Evolutionary conservation across 2,888 invertebrate genomes (phyloP).

Genomic region (Chrysotoxum bicinctum): DNA sequence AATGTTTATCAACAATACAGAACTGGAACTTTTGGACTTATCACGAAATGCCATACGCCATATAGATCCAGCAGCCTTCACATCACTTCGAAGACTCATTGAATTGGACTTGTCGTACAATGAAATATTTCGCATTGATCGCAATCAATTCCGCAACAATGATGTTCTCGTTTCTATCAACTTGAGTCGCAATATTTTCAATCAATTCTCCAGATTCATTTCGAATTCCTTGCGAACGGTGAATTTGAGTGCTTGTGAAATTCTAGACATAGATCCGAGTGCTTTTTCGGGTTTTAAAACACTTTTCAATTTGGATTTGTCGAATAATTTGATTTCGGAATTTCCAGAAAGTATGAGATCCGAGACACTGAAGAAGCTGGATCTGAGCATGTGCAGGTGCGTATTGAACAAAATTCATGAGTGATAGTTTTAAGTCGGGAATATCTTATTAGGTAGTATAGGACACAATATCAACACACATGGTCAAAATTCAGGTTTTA

Average conservation of each 20-base stretch:
- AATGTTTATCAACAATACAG: constrained; percentile 85
- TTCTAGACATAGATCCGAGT: constrained; percentile 83
- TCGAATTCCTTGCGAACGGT: constrained; percentile 84
- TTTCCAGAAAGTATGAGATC: constrained; percentile 86
- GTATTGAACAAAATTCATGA: too few relatives aligned
- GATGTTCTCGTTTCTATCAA: constrained; percentile 84
- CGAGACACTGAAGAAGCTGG: constrained; percentile 84
- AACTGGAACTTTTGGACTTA: constrained; percentile 85
- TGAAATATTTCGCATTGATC: constrained; percentile 84
- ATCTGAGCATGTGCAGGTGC: constrained; percentile 81
- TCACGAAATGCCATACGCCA: constrained; percentile 86
- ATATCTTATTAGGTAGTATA: too few relatives aligned
- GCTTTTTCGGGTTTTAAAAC: constrained; percentile 84
- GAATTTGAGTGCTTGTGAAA: constrained; percentile 87
- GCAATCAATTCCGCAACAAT: constrained; percentile 84
- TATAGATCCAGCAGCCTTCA: constrained; percentile 85
- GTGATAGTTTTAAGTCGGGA: too few relatives aligned
- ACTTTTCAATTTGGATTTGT: constrained; percentile 85
- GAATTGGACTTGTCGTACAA: constrained; percentile 88
- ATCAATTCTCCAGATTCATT: constrained; percentile 83
- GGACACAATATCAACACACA: too few relatives aligned
- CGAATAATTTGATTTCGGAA: constrained; percentile 85
- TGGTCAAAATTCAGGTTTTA: too few relatives aligned
- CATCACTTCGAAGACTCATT: constrained; percentile 83
- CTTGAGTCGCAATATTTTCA: constrained; percentile 86